phyloP scores from a whole-genome alignment of 2,113 vertebrate genomes.

The Neodon shergylaensis region DNA sequence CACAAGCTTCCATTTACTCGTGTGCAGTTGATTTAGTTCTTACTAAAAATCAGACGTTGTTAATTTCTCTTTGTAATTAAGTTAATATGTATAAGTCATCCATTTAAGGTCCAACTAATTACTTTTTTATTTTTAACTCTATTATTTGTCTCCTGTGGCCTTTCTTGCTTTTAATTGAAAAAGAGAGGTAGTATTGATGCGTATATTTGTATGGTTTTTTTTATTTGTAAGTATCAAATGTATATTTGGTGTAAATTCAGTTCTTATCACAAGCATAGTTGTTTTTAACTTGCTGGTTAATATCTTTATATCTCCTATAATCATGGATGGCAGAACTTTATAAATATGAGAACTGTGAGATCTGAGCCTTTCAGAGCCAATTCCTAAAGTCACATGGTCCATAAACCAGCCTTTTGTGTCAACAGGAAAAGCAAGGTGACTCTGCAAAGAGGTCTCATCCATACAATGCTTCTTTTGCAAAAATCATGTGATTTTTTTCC shows the following conservation, averaged over 20 bases:
- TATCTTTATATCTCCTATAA: neutral
- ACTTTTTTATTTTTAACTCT: neutral
- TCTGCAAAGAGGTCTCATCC: neutral
- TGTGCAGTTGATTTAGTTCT: neutral
- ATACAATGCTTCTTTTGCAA: neutral
- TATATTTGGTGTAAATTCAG: neutral
- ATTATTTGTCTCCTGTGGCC: neutral
- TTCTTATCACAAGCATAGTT: neutral
- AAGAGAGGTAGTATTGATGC: slow-evolving; percentile 46
- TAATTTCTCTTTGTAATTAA: neutral
- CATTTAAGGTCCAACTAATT: neutral
- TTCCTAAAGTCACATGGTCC: neutral
- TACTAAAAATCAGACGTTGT: neutral
- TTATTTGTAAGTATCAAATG: neutral
- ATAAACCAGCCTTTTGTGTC: neutral
- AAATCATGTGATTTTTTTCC: neutral
- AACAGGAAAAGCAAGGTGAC: neutral
- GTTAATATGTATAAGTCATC: neutral
- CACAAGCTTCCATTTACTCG: neutral
- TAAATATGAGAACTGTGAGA: neutral
- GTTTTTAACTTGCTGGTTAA: slow-evolving; percentile 11
- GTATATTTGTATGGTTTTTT: neutral
- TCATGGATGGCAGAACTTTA: neutral
- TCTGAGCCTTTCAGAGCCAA: neutral
- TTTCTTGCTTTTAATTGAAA: neutral